These are phyloP conservation scores for Tipula confusa DNA, from an alignment of 2,888 invertebrate species.

Conservation along the genomic window DNA sequence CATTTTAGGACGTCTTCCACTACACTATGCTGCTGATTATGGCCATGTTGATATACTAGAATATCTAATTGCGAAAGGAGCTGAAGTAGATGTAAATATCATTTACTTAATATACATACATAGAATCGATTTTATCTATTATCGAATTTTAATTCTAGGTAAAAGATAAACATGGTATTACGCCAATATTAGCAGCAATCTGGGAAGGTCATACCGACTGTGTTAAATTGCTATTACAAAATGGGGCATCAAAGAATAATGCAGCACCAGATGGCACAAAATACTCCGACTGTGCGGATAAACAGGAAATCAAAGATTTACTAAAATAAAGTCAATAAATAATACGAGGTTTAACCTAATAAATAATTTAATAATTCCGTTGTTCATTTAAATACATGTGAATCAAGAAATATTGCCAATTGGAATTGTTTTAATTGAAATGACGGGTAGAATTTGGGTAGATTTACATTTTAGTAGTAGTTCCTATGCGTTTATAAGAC, in stretches of 20 bases:
- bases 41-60: conserved; percentile 86
- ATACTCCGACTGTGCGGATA: conserved; percentile 86
- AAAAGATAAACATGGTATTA: conserved; percentile 92
- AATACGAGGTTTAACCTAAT: not conserved
- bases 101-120: not conserved
- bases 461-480: too few relatives aligned
- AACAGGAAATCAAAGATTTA: conserved; percentile 82
- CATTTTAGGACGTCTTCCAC: conserved; percentile 82
- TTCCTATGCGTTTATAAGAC: too few relatives aligned
- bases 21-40: conserved; percentile 95
- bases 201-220: conserved; percentile 95
- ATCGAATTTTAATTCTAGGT: conserved; percentile 57
- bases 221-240: conserved; percentile 76
- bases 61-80: conserved; percentile 83
- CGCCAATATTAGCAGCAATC: conserved; percentile 88
- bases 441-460: too few relatives aligned
- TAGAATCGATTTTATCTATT: not conserved
- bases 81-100: conserved; percentile 83
- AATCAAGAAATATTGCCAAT: too few relatives aligned
- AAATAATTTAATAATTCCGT: too few relatives aligned
- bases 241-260: conserved; percentile 80
- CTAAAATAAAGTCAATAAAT: conserved; percentile 42
- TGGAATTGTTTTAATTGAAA: too few relatives aligned
- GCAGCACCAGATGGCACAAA: conserved; percentile 81
- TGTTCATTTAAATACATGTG: too few relatives aligned